Evolutionary conservation across 2,797 vertebrate genomes (phyloP).

Genomic region (Myripristis murdjan): DNA sequence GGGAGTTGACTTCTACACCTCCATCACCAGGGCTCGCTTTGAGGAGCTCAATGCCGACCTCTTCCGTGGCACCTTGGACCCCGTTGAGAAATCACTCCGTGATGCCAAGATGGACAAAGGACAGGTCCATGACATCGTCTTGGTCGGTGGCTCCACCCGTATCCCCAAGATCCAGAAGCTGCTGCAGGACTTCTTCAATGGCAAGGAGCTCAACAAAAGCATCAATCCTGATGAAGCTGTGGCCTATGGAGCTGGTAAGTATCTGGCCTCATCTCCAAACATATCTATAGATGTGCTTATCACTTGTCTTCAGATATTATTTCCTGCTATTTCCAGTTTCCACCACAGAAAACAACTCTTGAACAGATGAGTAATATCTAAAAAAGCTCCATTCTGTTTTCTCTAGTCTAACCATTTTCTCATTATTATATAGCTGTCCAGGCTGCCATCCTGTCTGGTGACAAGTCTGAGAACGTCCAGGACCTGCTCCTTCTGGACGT

Average conservation of each 20-base stretch:
- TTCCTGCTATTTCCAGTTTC: slow-evolving; percentile 92
- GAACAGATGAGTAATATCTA: slow-evolving; percentile 92
- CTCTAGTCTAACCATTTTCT: no score
- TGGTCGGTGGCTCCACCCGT: slow-evolving; percentile 91
- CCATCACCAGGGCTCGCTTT: slow-evolving; percentile 92
- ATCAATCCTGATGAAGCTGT: slow-evolving; percentile 93
- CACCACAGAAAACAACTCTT: slow-evolving; percentile 29
- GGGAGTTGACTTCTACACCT: slow-evolving; percentile 92
- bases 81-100: slow-evolving; percentile 90
- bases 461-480: slow-evolving; percentile 89
- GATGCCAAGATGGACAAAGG: slow-evolving; percentile 92
- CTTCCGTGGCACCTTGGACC: slow-evolving; percentile 91
- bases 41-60: slow-evolving; percentile 92
- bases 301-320: neutral
- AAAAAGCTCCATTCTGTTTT: no score
- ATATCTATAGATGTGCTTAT: slow-evolving; percentile 88
- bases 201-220: slow-evolving; percentile 91
- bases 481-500: slow-evolving; percentile 93
- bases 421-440: slow-evolving; percentile 76
- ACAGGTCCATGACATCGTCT: slow-evolving; percentile 91
- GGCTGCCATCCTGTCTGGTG: slow-evolving; percentile 85
- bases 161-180: slow-evolving; percentile 93
- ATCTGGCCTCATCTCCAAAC: slow-evolving; percentile 88
- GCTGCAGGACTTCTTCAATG: slow-evolving; percentile 92
- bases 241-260: slow-evolving; percentile 90